Conservation (phyloP, 2,888 invertebrate genomes). For the Callyntrura guangdongensis region DNA sequence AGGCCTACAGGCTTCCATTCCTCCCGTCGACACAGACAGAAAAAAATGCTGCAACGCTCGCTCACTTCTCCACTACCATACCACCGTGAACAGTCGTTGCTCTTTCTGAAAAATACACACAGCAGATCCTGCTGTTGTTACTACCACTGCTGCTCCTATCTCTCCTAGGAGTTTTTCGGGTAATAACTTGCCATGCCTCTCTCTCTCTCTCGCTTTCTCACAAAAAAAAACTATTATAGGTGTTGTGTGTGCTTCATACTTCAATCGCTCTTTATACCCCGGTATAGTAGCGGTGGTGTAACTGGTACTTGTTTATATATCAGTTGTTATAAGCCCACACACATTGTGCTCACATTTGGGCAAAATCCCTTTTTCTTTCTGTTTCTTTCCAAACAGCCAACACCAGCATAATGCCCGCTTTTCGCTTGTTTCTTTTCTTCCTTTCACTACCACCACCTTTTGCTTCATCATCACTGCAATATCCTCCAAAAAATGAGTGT, state of each 20-base stretch:
- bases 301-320: slow-evolving; percentile 2
- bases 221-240: slow-evolving; percentile 32
- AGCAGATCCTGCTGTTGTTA: slow-evolving; percentile 9
- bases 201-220: slow-evolving; percentile 10
- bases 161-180: slow-evolving; percentile 25
- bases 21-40: slow-evolving; percentile 59
- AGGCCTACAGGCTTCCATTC: slow-evolving; percentile 81
- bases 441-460: slow-evolving; percentile 59
- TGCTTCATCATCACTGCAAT: slow-evolving; percentile 41
- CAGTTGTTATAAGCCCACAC: slow-evolving; percentile 31
- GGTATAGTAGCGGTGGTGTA: background rate
- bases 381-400: background rate
- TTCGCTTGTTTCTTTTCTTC: slow-evolving; percentile 24
- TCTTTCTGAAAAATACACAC: slow-evolving; percentile 27
- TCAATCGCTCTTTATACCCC: slow-evolving; percentile 1
- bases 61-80: background rate
- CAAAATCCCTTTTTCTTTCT: slow-evolving; percentile 27
- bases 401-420: slow-evolving; percentile 5
- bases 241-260: background rate
- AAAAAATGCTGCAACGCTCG: slow-evolving; percentile 26
- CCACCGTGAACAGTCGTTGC: slow-evolving; percentile 64
- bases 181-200: slow-evolving; percentile 61
- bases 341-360: slow-evolving; percentile 25
- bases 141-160: slow-evolving; percentile 5
- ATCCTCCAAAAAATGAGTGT: background rate